Percentiles rank a stretch among this genome's conserved stretches.
phyloP scores from a whole-genome alignment of 2,797 vertebrate species.

The Sebastes taczanowskii region DNA sequence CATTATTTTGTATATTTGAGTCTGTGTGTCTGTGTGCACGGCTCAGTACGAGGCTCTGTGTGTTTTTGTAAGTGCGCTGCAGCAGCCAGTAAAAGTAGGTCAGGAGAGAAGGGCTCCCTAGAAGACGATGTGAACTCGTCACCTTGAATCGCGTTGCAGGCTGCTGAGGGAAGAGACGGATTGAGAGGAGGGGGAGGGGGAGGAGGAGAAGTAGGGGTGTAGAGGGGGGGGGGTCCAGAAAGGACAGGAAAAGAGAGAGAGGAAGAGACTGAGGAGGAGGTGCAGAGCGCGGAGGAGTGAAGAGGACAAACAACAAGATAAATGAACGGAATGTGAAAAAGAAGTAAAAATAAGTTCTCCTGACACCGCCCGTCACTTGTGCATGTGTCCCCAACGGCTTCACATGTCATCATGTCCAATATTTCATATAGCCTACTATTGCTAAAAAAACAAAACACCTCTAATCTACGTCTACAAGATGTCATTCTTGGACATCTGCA shows the following conservation, averaged over 20 bases:
- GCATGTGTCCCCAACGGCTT: background rate
- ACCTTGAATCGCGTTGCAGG: constrained; percentile 85
- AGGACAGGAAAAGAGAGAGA: background rate
- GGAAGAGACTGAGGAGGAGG: background rate
- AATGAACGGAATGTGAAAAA: background rate
- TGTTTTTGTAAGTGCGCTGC: constrained; percentile 11
- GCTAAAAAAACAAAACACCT: background rate
- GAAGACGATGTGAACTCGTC: constrained; percentile 89
- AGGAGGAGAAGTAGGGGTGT: background rate
- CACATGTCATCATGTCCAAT: background rate
- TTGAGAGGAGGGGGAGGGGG: constrained; percentile 3
- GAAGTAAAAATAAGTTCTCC: background rate
- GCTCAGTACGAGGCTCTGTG: background rate
- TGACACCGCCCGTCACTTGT: background rate
- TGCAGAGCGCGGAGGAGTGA: background rate
- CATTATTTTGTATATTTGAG: background rate
- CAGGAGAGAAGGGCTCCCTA: constrained; percentile 83
- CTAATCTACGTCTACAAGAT: background rate
- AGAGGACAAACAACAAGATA: constrained; percentile 4
- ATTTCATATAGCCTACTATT: background rate
- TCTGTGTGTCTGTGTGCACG: constrained; percentile 10
- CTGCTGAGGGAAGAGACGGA: constrained; percentile 69
- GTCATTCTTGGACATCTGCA: background rate
- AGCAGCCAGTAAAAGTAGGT: constrained; percentile 83
- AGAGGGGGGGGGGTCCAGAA: background rate